A percentile compares a stretch with the other conserved stretches of the same genome.
Evolutionary conservation across 1,140 invertebrate genomes (phyloP).

Genomic region (Babylonia areolata): DNA sequence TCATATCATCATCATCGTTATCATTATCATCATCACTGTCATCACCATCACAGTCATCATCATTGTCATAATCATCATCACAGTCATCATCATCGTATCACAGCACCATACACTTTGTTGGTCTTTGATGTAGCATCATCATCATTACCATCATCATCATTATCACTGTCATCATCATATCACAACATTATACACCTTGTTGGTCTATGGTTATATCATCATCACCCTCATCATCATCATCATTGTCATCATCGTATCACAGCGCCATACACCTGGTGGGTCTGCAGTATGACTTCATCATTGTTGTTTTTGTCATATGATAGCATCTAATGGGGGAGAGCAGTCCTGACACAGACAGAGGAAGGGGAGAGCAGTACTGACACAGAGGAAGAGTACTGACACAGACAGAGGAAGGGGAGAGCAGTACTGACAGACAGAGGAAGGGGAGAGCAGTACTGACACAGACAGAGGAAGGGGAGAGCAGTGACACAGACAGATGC

Average conservation of each 20-base stretch:
- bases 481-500: too few species aligned
- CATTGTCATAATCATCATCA: background rate
- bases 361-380: too few species aligned
- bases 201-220: slow-evolving; percentile 40
- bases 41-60: background rate
- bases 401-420: slow-evolving; percentile 42
- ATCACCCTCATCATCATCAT: background rate
- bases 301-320: background rate
- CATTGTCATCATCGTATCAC: too few species aligned
- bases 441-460: background rate
- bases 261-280: too few species aligned
- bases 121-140: slow-evolving; percentile 37
- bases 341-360: background rate
- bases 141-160: too few species aligned
- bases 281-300: background rate
- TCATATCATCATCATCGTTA: slow-evolving; percentile 8
- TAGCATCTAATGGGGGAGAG: background rate
- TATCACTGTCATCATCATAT: too few species aligned
- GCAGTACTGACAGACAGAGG: too few species aligned
- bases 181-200: background rate
- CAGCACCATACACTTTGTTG: background rate
- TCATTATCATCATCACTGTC: background rate
- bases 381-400: slow-evolving; percentile 53
- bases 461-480: background rate
- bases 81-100: background rate